Evolutionary conservation across 1,140 invertebrate genomes (phyloP).

Genomic region (Ectropis grisescens): DNA sequence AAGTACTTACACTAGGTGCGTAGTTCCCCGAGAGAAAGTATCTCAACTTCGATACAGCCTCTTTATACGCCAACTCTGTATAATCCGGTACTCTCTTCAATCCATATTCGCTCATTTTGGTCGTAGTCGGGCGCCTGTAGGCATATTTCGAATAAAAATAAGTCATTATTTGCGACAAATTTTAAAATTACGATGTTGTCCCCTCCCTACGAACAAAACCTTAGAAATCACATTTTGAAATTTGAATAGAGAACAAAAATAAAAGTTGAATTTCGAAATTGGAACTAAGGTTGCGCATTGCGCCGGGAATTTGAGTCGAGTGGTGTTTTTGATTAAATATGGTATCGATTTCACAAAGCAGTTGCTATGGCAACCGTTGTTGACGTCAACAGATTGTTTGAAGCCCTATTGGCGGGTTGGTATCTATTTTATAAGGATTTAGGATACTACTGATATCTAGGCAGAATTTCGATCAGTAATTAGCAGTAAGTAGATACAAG

Average conservation of each 20-base stretch:
- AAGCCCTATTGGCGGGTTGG: too few species aligned
- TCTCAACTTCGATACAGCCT: constrained; percentile 83
- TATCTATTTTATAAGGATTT: too few species aligned
- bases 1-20: constrained; percentile 69
- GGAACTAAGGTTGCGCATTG: constrained; percentile 33
- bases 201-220: too few species aligned
- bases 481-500: too few species aligned
- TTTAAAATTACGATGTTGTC: constrained; percentile 5
- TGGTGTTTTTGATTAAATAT: constrained; percentile 10
- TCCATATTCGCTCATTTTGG: constrained; percentile 64
- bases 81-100: constrained; percentile 79
- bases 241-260: constrained; percentile 17
- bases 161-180: constrained; percentile 26
- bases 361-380: constrained; percentile 40
- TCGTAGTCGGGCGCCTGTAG: constrained; percentile 44
- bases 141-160: constrained; percentile 26
- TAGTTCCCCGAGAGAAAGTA: constrained; percentile 83
- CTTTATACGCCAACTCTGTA: constrained; percentile 84
- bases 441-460: too few species aligned
- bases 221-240: constrained; percentile 18
- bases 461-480: too few species aligned
- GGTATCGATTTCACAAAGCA: constrained; percentile 37
- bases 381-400: constrained; percentile 27
- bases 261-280: constrained; percentile 21
- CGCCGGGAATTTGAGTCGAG: constrained; percentile 21